Evolutionary conservation across 1,140 invertebrate species (phyloP).

Genomic region (Aporrectodea caliginosa): DNA sequence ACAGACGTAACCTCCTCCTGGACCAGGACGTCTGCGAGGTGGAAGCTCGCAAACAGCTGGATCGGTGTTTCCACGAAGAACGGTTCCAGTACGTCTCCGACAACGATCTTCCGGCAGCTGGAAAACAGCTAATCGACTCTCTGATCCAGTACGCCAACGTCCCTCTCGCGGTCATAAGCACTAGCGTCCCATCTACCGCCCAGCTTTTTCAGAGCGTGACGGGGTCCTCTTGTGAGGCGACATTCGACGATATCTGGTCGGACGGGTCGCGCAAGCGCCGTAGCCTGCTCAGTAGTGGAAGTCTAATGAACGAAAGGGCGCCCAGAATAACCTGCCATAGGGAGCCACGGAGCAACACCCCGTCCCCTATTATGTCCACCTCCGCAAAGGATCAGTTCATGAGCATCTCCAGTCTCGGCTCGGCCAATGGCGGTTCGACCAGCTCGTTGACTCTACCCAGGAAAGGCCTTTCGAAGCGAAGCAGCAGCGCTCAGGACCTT

Average conservation of each 20-base stretch:
- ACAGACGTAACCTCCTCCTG: slow-evolving; percentile 15
- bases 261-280: not conserved
- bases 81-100: slow-evolving; percentile 1
- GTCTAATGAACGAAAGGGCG: slow-evolving; percentile 6
- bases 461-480: not conserved
- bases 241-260: not conserved
- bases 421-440: not conserved
- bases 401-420: slow-evolving; percentile 8
- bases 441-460: not conserved
- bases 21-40: slow-evolving; percentile 7
- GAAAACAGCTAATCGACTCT: not conserved
- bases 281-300: not conserved
- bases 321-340: too few relatives aligned
- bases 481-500: slow-evolving; percentile 13
- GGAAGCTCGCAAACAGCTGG: slow-evolving; percentile 6
- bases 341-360: not conserved
- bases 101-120: slow-evolving; percentile 5
- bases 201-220: not conserved
- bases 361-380: not conserved
- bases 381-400: not conserved
- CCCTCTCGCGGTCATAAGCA: slow-evolving; percentile 23
- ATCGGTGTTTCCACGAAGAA: slow-evolving; percentile 4
- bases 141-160: slow-evolving; percentile 25
- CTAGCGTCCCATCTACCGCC: not conserved
- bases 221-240: not conserved